phyloP scores from a whole-genome alignment of 2,113 vertebrate species.

The Pristiophorus japonicus region DNA sequence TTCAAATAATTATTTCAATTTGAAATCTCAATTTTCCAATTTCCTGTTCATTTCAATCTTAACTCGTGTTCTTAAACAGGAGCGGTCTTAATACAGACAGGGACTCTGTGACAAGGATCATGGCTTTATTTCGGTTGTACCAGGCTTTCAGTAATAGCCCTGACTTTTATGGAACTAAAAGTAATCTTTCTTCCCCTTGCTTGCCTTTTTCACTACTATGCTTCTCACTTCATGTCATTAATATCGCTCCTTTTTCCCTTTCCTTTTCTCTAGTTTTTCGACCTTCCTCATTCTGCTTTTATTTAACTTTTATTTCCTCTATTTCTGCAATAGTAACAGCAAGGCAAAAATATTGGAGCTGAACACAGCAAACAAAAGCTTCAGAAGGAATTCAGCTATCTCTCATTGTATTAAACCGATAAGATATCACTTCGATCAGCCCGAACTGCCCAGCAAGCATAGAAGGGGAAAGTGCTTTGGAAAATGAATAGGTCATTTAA shows the following conservation, averaged over 20 bases:
- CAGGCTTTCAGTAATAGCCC: constrained; percentile 3
- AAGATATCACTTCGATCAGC: background rate
- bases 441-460: background rate
- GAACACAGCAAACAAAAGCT: background rate
- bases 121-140: constrained; percentile 9
- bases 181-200: background rate
- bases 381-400: background rate
- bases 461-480: background rate
- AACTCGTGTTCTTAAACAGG: background rate
- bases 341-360: background rate
- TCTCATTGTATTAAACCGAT: background rate
- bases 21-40: constrained; percentile 33
- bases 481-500: background rate
- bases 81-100: background rate
- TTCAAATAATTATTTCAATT: background rate
- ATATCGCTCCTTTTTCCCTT: background rate
- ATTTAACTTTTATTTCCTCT: background rate
- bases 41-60: background rate
- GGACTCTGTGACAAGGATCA: background rate
- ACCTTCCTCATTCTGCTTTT: background rate
- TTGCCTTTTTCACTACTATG: background rate
- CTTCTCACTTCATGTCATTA: background rate
- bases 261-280: background rate
- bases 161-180: constrained; percentile 25
- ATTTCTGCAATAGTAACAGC: background rate